Percentiles rank a stretch among this genome's conserved stretches.
These are phyloP conservation scores for Perodicticus potto DNA, from an alignment of 2,797 vertebrate genomes.

Conservation along the genomic window DNA sequence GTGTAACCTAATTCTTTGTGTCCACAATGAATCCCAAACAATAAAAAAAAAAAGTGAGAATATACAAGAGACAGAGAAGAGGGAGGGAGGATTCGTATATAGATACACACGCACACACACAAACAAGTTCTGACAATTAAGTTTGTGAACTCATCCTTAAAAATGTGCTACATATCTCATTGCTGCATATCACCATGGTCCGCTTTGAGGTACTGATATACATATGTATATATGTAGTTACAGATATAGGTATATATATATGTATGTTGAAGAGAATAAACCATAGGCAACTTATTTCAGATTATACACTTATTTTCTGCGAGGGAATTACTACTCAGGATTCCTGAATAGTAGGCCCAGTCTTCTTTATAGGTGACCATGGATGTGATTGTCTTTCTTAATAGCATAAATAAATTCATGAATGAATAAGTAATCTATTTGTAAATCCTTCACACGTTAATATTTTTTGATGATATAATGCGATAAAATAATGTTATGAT, in stretches of 20 bases:
- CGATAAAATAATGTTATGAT: not conserved
- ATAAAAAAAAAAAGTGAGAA: no score
- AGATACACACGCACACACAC: no score
- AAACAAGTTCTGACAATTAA: no score
- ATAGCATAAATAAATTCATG: not conserved
- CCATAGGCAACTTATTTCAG: not conserved
- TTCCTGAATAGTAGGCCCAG: not conserved
- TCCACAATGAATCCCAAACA: no score
- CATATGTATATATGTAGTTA: not conserved
- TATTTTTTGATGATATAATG: not conserved
- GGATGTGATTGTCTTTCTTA: not conserved
- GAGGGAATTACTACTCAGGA: not conserved
- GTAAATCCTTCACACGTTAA: constrained; percentile 22
- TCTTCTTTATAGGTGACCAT: not conserved
- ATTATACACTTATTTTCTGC: not conserved
- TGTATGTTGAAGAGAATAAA: not conserved
- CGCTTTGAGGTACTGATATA: not conserved
- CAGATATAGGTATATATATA: not conserved
- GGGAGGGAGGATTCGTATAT: not conserved
- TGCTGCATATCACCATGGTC: no score
- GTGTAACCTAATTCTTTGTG: no score
- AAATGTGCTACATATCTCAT: no score
- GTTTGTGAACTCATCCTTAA: no score
- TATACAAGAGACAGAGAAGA: not conserved
- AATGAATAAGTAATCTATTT: not conserved